Evolutionary conservation across 1,140 invertebrate species (phyloP).

Genomic region (Drosophila rhopaloa): DNA sequence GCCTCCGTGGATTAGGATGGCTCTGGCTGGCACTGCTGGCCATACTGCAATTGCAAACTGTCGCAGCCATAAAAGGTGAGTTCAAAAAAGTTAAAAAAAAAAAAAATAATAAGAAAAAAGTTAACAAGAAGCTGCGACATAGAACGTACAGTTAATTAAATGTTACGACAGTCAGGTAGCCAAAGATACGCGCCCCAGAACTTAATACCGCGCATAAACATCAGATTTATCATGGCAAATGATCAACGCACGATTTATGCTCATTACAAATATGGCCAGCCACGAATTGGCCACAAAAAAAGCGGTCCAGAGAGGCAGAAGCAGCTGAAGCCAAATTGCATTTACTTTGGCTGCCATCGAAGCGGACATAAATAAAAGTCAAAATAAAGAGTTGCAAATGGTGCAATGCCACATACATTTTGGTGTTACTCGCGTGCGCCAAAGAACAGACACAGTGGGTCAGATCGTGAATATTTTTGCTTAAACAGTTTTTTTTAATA

Average conservation of each 20-base stretch:
- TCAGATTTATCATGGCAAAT: slow-evolving; percentile 82
- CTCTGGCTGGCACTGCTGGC: slow-evolving; percentile 49
- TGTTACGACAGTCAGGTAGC: slow-evolving; percentile 66
- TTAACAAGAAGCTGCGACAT: background rate
- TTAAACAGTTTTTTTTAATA: background rate
- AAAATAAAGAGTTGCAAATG: slow-evolving; percentile 83
- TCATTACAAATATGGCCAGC: slow-evolving; percentile 81
- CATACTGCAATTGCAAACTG: slow-evolving; percentile 67
- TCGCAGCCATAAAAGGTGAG: slow-evolving; percentile 75
- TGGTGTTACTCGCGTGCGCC: slow-evolving; percentile 40
- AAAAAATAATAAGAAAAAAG: background rate
- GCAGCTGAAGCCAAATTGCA: slow-evolving; percentile 66
- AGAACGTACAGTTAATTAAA: slow-evolving; percentile 73
- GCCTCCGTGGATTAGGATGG: slow-evolving; percentile 65
- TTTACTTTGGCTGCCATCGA: slow-evolving; percentile 79
- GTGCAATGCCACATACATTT: slow-evolving; percentile 63
- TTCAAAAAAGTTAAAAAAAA: slow-evolving; percentile 9
- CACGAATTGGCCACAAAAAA: slow-evolving; percentile 69
- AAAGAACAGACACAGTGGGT: slow-evolving; percentile 24
- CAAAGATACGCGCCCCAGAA: slow-evolving; percentile 50
- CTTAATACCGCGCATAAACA: slow-evolving; percentile 77
- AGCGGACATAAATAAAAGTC: slow-evolving; percentile 76
- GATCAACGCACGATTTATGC: slow-evolving; percentile 83
- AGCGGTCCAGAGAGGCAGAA: slow-evolving; percentile 47
- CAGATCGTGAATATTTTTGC: slow-evolving; percentile 6